Percentiles rank a stretch among this genome's conserved stretches.
These are phyloP conservation scores for Parazoanthus atlanticus DNA, from an alignment of 92 coral and sea anemone genomes.

Conservation along the genomic window DNA sequence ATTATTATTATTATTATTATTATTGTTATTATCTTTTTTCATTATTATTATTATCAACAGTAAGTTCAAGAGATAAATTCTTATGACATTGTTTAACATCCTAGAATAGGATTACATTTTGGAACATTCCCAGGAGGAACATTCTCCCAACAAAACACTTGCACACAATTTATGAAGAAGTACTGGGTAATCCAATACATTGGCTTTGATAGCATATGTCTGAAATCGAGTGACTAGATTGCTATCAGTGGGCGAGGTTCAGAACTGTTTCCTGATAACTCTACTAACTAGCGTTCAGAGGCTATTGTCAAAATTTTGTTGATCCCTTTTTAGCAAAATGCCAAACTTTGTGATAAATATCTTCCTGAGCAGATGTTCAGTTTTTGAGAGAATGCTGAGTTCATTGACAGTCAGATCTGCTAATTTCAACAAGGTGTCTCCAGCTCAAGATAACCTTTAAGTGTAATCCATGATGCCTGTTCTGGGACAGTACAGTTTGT, in stretches of 20 bases:
- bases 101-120: no score
- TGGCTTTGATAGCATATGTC: neutral
- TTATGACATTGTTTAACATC: no score
- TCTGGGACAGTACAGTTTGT: neutral
- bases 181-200: neutral
- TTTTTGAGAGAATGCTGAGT: constrained; percentile 18
- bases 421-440: constrained; percentile 12
- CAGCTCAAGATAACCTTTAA: constrained; percentile 17
- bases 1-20: no score
- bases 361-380: constrained; percentile 3
- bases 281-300: neutral
- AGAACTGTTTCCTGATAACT: constrained; percentile 14
- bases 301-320: neutral
- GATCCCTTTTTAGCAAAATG: constrained; percentile 27
- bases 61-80: no score
- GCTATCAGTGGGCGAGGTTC: constrained; percentile 20
- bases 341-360: constrained; percentile 19
- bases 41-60: no score
- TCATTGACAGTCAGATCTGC: neutral
- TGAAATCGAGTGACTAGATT: neutral
- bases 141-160: no score
- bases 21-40: no score
- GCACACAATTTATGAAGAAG: neutral
- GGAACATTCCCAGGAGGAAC: no score
- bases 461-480: neutral